Base-by-base conservation (phyloP, 2,888 invertebrate genomes). In the Troides helena region DNA sequence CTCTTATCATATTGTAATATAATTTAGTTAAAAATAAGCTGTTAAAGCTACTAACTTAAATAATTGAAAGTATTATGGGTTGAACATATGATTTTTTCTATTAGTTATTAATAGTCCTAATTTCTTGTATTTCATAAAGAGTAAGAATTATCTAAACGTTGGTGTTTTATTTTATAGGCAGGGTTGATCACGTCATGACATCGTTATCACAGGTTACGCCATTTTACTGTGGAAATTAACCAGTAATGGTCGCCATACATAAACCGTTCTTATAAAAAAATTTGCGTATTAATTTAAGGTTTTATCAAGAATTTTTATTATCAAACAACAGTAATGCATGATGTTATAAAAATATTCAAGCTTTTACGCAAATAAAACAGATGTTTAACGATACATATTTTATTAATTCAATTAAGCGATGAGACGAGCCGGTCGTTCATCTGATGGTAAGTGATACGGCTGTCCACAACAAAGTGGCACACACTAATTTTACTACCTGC, bases 161-260 rank as follows among this genome's bases (percentile, higher is more conserved):
- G 14, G 10, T 36, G 39, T 53, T 12, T 56, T 60, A 43, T 57
- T 64, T 56, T 67, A 67, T 63, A 60, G 57, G 46, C 43, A 65
- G 62, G 62, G 30, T 36, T 61, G 60, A 56, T 21, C 64, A 64
- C 56, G 4, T 18, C 21, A 53, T 64, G 63, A 64, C 63, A 70
- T 62, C 63, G 63, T 67, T 70, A 70, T 70, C 67, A 57, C 25
- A 56, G 67, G 67, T 70, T 70, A 70, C 67, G 70, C 63, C 67
- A 64, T 64, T 70, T 70, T 67, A 70, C 70, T 67, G 70, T 67
- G 70, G 67, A 70, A 70, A 67, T 70, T 67, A 67, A 67, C 70
- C 62, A 62, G 56, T 36, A 46, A 61, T 46, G 65, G 61, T 57
- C 25, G 53, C 65, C 43, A 23, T 59, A 53, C 18, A 43, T 53